phyloP scores from a whole-genome alignment of 2,888 invertebrate species.

The Ophion slaviceki region DNA sequence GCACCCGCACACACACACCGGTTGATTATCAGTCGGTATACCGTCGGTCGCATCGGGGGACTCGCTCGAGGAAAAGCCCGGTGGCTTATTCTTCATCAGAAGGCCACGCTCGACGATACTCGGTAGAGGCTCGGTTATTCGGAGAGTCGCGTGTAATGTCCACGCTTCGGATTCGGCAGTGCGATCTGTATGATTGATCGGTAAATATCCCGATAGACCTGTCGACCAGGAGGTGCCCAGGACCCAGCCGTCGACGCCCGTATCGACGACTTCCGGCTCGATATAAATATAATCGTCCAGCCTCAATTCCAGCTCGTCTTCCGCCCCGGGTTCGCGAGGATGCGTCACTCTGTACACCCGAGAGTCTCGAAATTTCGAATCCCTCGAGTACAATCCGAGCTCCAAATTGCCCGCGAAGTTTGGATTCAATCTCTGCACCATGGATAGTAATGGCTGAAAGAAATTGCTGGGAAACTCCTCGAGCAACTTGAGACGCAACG shows the following conservation, averaged over 20 bases:
- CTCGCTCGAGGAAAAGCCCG: slow-evolving; percentile 74
- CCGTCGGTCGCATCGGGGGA: slow-evolving; percentile 78
- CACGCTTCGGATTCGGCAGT: slow-evolving; percentile 96
- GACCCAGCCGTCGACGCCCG: slow-evolving; percentile 94
- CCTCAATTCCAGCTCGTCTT: slow-evolving; percentile 93
- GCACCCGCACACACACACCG: slow-evolving; percentile 70
- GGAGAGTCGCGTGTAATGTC: slow-evolving; percentile 92
- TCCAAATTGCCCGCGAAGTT: slow-evolving; percentile 90
- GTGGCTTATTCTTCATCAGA: slow-evolving; percentile 73
- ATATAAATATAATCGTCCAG: slow-evolving; percentile 95
- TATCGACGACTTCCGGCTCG: slow-evolving; percentile 89
- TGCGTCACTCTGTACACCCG: slow-evolving; percentile 91
- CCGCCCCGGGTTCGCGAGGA: slow-evolving; percentile 90
- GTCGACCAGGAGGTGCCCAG: slow-evolving; percentile 93
- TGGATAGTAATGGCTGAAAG: slow-evolving; percentile 88
- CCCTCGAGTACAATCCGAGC: slow-evolving; percentile 93
- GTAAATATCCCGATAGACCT: slow-evolving; percentile 91
- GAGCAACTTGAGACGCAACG: slow-evolving; percentile 94
- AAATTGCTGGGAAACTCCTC: slow-evolving; percentile 92
- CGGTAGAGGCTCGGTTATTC: slow-evolving; percentile 74
- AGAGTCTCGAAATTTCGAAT: slow-evolving; percentile 88
- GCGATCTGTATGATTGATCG: slow-evolving; percentile 92
- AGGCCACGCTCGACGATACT: slow-evolving; percentile 72
- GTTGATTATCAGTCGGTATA: slow-evolving; percentile 72
- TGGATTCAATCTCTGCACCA: slow-evolving; percentile 89